Evolutionary conservation across 2,888 invertebrate species (phyloP), one percentile per base, ranked within the genome.

Genomic region (Byasa hedistus): DNA sequence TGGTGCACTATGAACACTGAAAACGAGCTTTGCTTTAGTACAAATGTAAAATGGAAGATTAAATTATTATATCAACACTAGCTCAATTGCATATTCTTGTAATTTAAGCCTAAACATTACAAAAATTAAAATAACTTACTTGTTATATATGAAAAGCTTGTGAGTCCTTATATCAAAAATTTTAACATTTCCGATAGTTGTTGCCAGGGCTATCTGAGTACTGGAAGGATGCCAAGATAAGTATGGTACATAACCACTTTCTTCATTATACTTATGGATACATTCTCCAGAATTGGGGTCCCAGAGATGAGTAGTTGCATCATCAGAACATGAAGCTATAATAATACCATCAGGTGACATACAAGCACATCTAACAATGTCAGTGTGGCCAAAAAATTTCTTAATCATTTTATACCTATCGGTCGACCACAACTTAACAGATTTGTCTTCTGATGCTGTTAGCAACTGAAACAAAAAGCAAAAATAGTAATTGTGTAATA

Each of bases 161-260:
- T 94, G 94, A 73, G 94, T 95, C 74, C 95, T 92, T 8, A 97
- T 92, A 82, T 98, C 98, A 88, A 96, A 98, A 7, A 98, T 91
- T 82, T 97, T 96, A 1, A 98, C 94, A 70, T 95, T 95, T 63
- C 96, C 96, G 71, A 94, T 94, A 10, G 94, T 94, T 69, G 95
- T 93, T 0, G 94, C 96, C 52, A 95, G 93, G 56, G 96, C 98
- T 70, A 97, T 86, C 71, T 95, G 94, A 71, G 94, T 94, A 15
- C 96, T 95, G 79, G 95, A 95, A 0, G 96, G 96, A 86, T 98
- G 98, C 93, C 98, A 96, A n/a, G 95, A 95, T 51, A 96, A 88
- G 75, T 94, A 85, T 15, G 91, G 77, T 0, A 94, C 93, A 80
- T 90, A 87, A n/a, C 93, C 93, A 83, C 94, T 94, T 74, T 93